Evolutionary conservation across 2,888 invertebrate species (phyloP), one percentile per base, ranked within the genome.

Genomic region (Cyaniris semiargus): DNA sequence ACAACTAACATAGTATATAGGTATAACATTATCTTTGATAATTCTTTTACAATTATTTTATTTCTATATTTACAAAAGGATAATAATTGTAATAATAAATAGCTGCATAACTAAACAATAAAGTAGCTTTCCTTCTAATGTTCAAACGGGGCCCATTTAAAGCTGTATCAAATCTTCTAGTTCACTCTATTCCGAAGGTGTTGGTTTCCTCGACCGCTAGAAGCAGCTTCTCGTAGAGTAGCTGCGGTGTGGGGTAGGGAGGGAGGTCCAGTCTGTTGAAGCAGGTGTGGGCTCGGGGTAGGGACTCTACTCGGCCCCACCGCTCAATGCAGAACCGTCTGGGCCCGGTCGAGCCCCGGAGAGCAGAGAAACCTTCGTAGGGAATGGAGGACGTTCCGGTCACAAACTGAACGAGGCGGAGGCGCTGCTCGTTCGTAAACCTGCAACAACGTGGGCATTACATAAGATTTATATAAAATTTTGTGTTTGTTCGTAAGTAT

Each of bases 361-460:
- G 93, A 3, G 99, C 99, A 0, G 98, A 95, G 93, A 99, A 99
- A 1, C 99, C 99, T 89, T 99, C 99, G 90, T 98, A 99, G 0
- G 99, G 99, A 85, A 99, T 98, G 84, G 98, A 98, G 0, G 99
- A 98, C 0, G 99, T 99, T 70, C 99, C 99, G 10, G 99, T 99
- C 79, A 99, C 99, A 93, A 99, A 99, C 92, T 99, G 98, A 56
- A 99, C 95, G 78, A 99, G 94, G 70, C 99, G 95, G 27, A 99
- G 94, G 18, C 99, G 95, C 85, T 99, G 98, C 89, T 99, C 99
- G 90, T 99, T 99, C 79, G 97, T 97, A 89, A 99, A 99, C 86
- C 97, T 95, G 88, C 78, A 85, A 79, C 75, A 75, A 78, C 38
- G 58, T 48, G 21, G n/a, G 8, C 15, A 10, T 60, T 44, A 71